phyloP scores from a whole-genome alignment of 2,113 vertebrate genomes.

The Odocoileus hemionus region DNA sequence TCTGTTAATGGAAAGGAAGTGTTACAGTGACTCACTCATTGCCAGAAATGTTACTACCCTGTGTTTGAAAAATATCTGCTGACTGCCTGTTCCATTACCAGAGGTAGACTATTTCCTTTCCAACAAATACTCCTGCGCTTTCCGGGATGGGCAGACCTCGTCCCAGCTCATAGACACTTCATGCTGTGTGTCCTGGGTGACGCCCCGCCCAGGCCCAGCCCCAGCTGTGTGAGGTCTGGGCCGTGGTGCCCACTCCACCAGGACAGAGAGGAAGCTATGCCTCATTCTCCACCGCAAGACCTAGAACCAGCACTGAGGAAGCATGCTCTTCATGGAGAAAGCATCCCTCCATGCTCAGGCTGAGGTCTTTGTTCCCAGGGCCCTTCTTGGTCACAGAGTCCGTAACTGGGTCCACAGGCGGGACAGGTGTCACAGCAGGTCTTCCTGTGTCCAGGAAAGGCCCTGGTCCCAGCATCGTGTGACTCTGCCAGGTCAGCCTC shows the following conservation, averaged over 20 bases:
- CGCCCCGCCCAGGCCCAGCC: neutral
- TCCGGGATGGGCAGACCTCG: neutral
- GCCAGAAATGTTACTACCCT: slow-evolving; percentile 47
- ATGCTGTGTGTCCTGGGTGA: neutral
- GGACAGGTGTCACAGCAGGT: neutral
- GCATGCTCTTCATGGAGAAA: no score
- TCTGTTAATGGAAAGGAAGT: slow-evolving; percentile 67
- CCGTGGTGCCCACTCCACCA: neutral
- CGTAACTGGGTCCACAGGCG: neutral
- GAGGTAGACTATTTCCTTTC: neutral
- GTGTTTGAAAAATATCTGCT: slow-evolving; percentile 12
- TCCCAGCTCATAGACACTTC: neutral
- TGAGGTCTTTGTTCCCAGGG: neutral
- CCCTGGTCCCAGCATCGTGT: neutral
- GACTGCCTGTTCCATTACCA: neutral
- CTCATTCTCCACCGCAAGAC: neutral
- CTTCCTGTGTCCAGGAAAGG: neutral
- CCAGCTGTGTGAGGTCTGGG: neutral
- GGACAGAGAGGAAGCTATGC: neutral
- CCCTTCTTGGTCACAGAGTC: neutral
- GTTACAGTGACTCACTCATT: slow-evolving; percentile 33
- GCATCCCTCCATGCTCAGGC: neutral
- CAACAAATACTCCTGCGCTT: neutral
- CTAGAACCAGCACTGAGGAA: neutral
- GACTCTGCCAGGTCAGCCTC: neutral